phyloP scores from a whole-genome alignment of 2,113 vertebrate species.

The Monopterus albus region DNA sequence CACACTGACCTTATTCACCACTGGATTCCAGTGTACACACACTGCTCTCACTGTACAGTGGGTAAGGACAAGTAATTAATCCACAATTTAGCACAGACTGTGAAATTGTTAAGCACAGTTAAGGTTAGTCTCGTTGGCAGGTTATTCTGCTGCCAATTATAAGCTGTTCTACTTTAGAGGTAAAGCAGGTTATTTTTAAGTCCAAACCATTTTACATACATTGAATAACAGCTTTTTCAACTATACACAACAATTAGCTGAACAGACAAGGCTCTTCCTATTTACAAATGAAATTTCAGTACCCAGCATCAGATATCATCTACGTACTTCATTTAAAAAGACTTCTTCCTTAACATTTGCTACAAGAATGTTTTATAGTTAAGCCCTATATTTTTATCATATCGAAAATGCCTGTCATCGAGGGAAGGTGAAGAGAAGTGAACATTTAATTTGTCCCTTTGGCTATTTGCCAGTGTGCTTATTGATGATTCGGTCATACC shows the following conservation, averaged over 20 bases:
- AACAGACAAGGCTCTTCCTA: too few relatives aligned
- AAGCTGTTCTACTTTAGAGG: slow-evolving; percentile 10
- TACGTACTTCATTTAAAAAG: too few relatives aligned
- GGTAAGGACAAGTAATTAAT: slow-evolving; percentile 36
- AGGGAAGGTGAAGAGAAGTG: not conserved
- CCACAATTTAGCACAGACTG: slow-evolving; percentile 16
- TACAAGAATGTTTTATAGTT: not conserved
- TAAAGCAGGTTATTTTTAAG: not conserved
- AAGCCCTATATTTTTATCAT: not conserved
- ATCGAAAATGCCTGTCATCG: not conserved
- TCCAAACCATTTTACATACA: too few relatives aligned
- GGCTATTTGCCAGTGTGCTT: slow-evolving; percentile 13
- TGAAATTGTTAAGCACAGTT: slow-evolving; percentile 12
- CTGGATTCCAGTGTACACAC: not conserved
- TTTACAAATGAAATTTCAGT: too few relatives aligned
- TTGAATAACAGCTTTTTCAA: too few relatives aligned
- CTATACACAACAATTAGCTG: not conserved
- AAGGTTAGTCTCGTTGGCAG: not conserved
- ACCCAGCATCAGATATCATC: too few relatives aligned
- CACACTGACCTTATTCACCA: not conserved
- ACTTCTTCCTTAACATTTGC: not conserved
- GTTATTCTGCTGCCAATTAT: not conserved
- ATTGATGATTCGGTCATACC: slow-evolving; percentile 16
- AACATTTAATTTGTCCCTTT: not conserved
- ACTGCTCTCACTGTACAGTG: not conserved